phyloP scores from a whole-genome alignment of 2,113 vertebrate genomes.

The Hystrix cristata region DNA sequence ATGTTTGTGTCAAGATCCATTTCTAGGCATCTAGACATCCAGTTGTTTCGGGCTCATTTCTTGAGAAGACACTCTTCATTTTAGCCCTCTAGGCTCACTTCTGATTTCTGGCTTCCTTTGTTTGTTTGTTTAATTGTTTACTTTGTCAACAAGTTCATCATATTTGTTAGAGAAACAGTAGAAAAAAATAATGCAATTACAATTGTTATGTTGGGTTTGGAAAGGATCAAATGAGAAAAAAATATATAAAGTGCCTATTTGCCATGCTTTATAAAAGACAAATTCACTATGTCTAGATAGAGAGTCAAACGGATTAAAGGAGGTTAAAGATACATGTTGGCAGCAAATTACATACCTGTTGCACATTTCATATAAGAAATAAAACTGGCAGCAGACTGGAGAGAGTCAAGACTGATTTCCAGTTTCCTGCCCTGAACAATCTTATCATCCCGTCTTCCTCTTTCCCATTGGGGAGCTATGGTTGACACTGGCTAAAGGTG shows the following conservation, averaged over 20 bases:
- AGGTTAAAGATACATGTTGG: not conserved
- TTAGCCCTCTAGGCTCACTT: not conserved
- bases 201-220: not conserved
- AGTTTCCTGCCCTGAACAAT: not conserved
- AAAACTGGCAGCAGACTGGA: not conserved
- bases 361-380: not conserved
- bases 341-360: not conserved
- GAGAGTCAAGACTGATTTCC: not conserved
- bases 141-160: not conserved
- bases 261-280: not conserved
- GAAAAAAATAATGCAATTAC: not conserved
- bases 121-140: not conserved
- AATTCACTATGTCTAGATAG: not conserved
- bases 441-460: not conserved
- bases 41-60: not conserved
- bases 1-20: not conserved
- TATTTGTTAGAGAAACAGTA: constrained; percentile 26
- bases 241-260: not conserved
- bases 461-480: not conserved
- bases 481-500: not conserved
- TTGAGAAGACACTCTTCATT: not conserved
- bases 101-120: not conserved
- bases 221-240: constrained; percentile 5
- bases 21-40: not conserved
- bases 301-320: not conserved